phyloP scores from a whole-genome alignment of 2,888 invertebrate species.

The Hypsopygia costalis region DNA sequence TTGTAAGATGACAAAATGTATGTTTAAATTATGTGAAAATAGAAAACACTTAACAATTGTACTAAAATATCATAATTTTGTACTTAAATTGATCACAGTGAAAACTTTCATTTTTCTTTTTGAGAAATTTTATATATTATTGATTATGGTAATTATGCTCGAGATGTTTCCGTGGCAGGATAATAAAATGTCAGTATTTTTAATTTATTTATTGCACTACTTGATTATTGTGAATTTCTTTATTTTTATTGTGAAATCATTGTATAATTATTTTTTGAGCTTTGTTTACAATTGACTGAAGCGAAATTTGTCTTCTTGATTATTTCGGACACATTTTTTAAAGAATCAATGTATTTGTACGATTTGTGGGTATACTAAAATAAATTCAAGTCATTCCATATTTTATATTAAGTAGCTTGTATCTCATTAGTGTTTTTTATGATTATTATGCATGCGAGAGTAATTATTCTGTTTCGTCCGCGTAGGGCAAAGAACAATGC shows the following conservation, averaged over 20 bases:
- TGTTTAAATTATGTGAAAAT: conserved; percentile 71
- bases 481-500: conserved; percentile 49
- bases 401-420: conserved; percentile 50
- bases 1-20: conserved; percentile 77
- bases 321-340: conserved; percentile 54
- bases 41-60: conserved; percentile 48
- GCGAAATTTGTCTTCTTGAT: conserved; percentile 59
- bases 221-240: conserved; percentile 58
- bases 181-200: conserved; percentile 74
- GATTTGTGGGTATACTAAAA: conserved; percentile 73
- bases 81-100: conserved; percentile 72
- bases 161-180: conserved; percentile 25
- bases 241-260: conserved; percentile 57
- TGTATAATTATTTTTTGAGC: conserved; percentile 65
- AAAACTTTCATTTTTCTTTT: conserved; percentile 78
- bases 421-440: conserved; percentile 54
- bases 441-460: conserved; percentile 63
- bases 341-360: conserved; percentile 58
- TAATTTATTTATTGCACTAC: conserved; percentile 68
- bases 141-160: conserved; percentile 36
- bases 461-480: conserved; percentile 43
- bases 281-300: conserved; percentile 73
- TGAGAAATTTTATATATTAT: conserved; percentile 46
- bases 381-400: conserved; percentile 75
- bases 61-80: conserved; percentile 55